These are phyloP conservation scores for Campoletis raptor DNA, from an alignment of 2,888 invertebrate genomes.

Conservation along the genomic window DNA sequence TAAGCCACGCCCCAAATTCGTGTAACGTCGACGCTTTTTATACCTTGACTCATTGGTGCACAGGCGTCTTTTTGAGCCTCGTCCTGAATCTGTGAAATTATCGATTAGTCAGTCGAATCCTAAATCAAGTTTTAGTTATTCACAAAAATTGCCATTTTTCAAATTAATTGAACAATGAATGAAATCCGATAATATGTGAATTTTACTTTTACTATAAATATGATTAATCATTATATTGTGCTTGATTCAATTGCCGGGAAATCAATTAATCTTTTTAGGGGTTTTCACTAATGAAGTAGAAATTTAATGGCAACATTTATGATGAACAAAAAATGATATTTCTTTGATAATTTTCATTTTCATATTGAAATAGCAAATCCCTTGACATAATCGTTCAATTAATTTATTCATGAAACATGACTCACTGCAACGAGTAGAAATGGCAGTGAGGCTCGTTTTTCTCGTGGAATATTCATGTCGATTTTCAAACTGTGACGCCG, in stretches of 20 bases:
- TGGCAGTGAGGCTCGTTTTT: constrained; percentile 28
- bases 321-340: background rate
- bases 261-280: background rate
- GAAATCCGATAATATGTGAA: no score
- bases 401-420: background rate
- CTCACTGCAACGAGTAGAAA: constrained; percentile 61
- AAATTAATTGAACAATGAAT: no score
- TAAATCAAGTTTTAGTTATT: background rate
- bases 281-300: background rate
- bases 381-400: background rate
- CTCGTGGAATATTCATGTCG: constrained; percentile 45
- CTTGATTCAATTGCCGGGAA: background rate
- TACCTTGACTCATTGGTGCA: constrained; percentile 42
- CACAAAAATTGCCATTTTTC: no score
- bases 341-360: background rate
- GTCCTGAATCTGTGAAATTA: constrained; percentile 40
- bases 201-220: no score
- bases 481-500: constrained; percentile 47
- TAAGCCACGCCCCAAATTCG: constrained; percentile 52
- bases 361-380: background rate
- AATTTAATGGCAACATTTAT: background rate
- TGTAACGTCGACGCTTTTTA: constrained; percentile 68
- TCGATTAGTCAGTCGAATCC: background rate
- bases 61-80: constrained; percentile 53
- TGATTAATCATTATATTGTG: background rate